A percentile compares a stretch with the other conserved stretches of the same genome.
Conservation (phyloP, 2,797 vertebrate species). For the Lutjanus campechanus region DNA sequence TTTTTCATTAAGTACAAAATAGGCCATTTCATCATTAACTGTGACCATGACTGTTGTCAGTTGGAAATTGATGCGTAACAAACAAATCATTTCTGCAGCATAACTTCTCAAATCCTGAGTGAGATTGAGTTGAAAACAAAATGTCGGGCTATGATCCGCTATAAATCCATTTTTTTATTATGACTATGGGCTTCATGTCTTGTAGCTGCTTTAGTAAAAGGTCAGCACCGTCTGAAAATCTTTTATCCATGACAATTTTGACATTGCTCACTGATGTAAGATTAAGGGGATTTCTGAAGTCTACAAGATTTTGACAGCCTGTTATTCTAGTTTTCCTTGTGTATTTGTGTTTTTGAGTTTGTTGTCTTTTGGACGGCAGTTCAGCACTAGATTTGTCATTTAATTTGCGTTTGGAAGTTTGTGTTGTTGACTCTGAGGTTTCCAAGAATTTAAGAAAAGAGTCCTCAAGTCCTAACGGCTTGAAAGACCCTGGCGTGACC, state of each 20-base stretch:
- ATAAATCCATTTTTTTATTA: slow-evolving; percentile 90
- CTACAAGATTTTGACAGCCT: slow-evolving; percentile 87
- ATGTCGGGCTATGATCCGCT: slow-evolving; percentile 83
- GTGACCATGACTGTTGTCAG: slow-evolving; percentile 81
- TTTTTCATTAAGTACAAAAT: slow-evolving; percentile 85
- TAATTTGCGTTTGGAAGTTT: slow-evolving; percentile 91
- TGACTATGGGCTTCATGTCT: slow-evolving; percentile 96
- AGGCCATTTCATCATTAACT: slow-evolving; percentile 80
- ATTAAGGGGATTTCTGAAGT: slow-evolving; percentile 94
- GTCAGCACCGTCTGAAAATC: slow-evolving; percentile 92
- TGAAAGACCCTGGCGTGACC: slow-evolving; percentile 91
- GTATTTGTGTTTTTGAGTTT: slow-evolving; percentile 76
- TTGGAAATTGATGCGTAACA: slow-evolving; percentile 81
- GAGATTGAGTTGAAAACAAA: slow-evolving; percentile 81
- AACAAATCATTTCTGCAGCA: slow-evolving; percentile 88
- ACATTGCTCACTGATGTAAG: slow-evolving; percentile 92
- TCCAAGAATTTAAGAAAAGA: slow-evolving; percentile 95
- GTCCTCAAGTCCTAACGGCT: slow-evolving; percentile 94
- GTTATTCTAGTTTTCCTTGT: slow-evolving; percentile 71
- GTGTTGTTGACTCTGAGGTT: slow-evolving; percentile 92
- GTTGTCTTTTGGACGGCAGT: slow-evolving; percentile 89
- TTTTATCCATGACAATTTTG: slow-evolving; percentile 96
- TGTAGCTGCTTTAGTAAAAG: slow-evolving; percentile 96
- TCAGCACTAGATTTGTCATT: slow-evolving; percentile 84
- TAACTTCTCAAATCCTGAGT: slow-evolving; percentile 91